Evolutionary conservation across 2,113 vertebrate species (phyloP).

Genomic region (Craseonycteris thonglongyai): DNA sequence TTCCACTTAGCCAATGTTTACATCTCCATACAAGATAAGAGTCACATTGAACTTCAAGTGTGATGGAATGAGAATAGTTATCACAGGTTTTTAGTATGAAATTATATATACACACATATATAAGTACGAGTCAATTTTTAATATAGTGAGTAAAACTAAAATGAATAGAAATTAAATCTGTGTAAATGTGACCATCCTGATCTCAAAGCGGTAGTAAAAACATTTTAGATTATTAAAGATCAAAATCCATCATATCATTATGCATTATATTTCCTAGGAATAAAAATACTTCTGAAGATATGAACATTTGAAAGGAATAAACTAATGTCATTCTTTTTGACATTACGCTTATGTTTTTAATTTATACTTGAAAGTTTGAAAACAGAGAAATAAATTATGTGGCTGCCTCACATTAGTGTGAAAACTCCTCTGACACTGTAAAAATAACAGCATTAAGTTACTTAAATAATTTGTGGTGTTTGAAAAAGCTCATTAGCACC

Average conservation of each 20-base stretch:
- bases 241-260: not conserved
- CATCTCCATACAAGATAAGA: not conserved
- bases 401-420: conserved; percentile 43
- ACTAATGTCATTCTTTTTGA: conserved; percentile 69
- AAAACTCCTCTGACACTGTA: conserved; percentile 63
- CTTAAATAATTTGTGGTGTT: conserved; percentile 73
- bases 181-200: not conserved
- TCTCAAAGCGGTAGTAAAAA: not conserved
- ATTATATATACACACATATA: not conserved
- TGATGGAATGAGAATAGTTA: not conserved
- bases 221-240: not conserved
- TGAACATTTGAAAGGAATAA: conserved; percentile 61
- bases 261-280: not conserved
- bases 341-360: conserved; percentile 64
- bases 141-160: not conserved
- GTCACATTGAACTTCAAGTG: not conserved
- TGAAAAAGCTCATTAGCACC: conserved; percentile 76
- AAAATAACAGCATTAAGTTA: conserved; percentile 67
- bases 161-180: not conserved
- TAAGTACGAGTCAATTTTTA: not conserved
- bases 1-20: not conserved
- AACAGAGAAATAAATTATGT: conserved; percentile 71
- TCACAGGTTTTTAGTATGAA: not conserved
- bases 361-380: conserved; percentile 70
- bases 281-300: conserved; percentile 56